phyloP scores from a whole-genome alignment of 2,888 invertebrate genomes.

The Chaetoderma sp. region DNA sequence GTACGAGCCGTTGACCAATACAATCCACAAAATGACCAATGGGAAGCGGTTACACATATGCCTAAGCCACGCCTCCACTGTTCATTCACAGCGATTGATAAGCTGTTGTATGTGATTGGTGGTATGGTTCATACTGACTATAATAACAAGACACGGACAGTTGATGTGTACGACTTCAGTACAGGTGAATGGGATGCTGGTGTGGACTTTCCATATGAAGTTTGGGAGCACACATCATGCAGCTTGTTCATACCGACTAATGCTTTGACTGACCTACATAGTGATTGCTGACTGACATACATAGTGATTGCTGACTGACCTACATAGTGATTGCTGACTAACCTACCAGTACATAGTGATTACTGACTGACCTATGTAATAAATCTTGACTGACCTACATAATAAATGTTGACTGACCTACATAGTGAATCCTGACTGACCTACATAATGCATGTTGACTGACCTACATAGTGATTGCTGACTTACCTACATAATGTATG shows the following conservation, averaged over 20 bases:
- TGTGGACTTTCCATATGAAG: slow-evolving; percentile 77
- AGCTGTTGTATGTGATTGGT: slow-evolving; percentile 78
- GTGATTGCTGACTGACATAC: too few relatives aligned
- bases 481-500: too few relatives aligned
- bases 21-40: slow-evolving; percentile 74
- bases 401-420: too few relatives aligned
- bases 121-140: slow-evolving; percentile 79
- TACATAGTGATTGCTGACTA: too few relatives aligned
- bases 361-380: too few relatives aligned
- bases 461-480: too few relatives aligned
- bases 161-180: slow-evolving; percentile 78
- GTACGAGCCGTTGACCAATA: slow-evolving; percentile 78
- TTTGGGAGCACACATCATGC: slow-evolving; percentile 81
- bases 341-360: too few relatives aligned
- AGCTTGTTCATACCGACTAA: slow-evolving; percentile 78
- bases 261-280: too few relatives aligned
- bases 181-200: slow-evolving; percentile 75
- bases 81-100: slow-evolving; percentile 76
- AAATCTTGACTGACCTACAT: too few relatives aligned
- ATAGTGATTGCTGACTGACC: too few relatives aligned
- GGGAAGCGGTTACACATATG: slow-evolving; percentile 76
- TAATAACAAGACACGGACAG: slow-evolving; percentile 77
- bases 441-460: too few relatives aligned
- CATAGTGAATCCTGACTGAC: too few relatives aligned
- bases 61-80: slow-evolving; percentile 79